Evolutionary conservation across 2,113 vertebrate genomes (phyloP).

Genomic region (Ptyas mucosa): DNA sequence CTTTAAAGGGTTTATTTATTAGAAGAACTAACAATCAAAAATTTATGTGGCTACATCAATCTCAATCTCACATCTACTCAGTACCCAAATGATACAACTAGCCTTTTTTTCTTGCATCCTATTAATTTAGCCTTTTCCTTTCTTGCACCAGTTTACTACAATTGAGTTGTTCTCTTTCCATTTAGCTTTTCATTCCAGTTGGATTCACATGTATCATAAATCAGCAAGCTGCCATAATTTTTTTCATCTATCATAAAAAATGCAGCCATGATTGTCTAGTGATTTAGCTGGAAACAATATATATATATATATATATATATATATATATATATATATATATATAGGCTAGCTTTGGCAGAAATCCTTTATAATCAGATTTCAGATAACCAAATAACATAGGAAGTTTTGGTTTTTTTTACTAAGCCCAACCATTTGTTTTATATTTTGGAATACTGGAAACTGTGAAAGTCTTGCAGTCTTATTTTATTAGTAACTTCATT

Average conservation of each 20-base stretch:
- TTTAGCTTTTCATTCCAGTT: constrained; percentile 42
- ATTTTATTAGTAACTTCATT: not conserved
- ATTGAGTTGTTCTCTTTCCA: constrained; percentile 21
- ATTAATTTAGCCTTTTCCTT: not conserved
- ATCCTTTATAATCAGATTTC: not conserved
- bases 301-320: no score
- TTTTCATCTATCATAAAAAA: not conserved
- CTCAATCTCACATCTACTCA: no score
- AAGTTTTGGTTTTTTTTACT: not conserved
- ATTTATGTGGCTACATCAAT: not conserved
- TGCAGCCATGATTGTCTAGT: not conserved
- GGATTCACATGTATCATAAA: constrained; percentile 36
- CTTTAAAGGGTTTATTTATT: not conserved
- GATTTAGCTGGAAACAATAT: not conserved
- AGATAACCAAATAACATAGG: not conserved
- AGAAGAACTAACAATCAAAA: not conserved
- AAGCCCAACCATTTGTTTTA: not conserved
- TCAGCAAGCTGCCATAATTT: constrained; percentile 2
- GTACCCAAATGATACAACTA: not conserved
- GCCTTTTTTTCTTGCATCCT: not conserved
- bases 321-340: no score
- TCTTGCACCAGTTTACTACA: not conserved
- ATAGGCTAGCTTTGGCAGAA: not conserved
- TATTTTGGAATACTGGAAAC: not conserved
- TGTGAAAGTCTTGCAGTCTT: not conserved